These are phyloP conservation scores for Scylla paramamosain DNA, from an alignment of 1,140 invertebrate genomes.

Conservation along the genomic window DNA sequence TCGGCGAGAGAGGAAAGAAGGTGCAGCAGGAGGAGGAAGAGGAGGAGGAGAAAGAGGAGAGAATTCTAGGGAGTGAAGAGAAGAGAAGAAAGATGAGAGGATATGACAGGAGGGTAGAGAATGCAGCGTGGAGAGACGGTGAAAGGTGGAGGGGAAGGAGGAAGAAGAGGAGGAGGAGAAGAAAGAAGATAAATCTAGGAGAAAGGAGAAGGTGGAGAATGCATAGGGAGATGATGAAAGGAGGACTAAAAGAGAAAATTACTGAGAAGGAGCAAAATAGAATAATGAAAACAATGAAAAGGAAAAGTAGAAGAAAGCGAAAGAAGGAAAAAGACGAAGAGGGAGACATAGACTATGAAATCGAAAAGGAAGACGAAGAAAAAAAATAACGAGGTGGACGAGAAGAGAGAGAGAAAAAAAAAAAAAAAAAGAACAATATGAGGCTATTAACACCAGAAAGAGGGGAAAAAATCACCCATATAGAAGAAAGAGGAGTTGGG, in stretches of 20 bases:
- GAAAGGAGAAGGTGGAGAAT: no score
- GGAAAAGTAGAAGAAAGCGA: not conserved
- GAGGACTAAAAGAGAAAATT: not conserved
- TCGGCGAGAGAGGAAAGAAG: not conserved
- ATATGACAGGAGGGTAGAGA: not conserved
- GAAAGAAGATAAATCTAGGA: no score
- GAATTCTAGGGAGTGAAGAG: not conserved
- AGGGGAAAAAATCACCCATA: no score
- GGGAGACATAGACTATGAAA: not conserved
- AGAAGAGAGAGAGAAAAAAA: no score
- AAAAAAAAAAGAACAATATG: no score
- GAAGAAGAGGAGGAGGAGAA: not conserved
- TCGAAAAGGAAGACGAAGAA: not conserved
- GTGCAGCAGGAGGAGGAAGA: not conserved
- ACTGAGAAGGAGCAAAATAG: not conserved
- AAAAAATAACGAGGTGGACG: not conserved
- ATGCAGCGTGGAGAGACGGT: not conserved
- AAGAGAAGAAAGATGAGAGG: not conserved
- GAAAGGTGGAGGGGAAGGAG: not conserved
- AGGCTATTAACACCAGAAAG: no score
- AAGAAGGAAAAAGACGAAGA: not conserved
- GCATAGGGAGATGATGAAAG: not conserved
- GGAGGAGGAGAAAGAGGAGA: not conserved
- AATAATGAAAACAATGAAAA: not conserved
- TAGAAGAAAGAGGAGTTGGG: no score